Conservation (phyloP, 2,113 vertebrate species). For the Salvelinus sp. region DNA sequence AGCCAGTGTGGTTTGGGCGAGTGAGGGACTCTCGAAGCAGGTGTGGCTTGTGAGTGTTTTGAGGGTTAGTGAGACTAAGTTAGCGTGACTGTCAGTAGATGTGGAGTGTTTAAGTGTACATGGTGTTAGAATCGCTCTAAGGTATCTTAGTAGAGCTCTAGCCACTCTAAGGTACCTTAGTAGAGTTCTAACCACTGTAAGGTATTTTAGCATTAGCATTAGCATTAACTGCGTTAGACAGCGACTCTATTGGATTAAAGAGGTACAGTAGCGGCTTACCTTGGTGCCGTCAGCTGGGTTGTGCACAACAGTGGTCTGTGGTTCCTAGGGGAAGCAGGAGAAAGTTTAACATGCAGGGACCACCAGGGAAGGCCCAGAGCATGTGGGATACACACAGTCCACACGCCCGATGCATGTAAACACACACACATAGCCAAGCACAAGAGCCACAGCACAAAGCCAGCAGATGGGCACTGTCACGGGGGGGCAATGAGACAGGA, state of each 20-base stretch:
- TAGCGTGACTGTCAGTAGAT: too few relatives aligned
- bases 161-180: too few relatives aligned
- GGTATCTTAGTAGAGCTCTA: too few relatives aligned
- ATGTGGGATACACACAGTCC: constrained; percentile 31
- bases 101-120: too few relatives aligned
- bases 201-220: background rate
- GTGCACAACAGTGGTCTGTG: constrained; percentile 98
- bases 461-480: constrained; percentile 20
- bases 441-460: constrained; percentile 39
- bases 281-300: constrained; percentile 97
- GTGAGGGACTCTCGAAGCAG: too few relatives aligned
- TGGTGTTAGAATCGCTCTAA: too few relatives aligned
- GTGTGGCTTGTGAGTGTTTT: too few relatives aligned
- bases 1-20: background rate
- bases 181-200: too few relatives aligned
- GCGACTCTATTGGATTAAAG: background rate
- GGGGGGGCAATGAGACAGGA: background rate
- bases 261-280: constrained; percentile 79
- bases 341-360: constrained; percentile 76
- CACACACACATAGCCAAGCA: constrained; percentile 20
- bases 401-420: constrained; percentile 15
- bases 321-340: constrained; percentile 89
- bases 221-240: constrained; percentile 6
- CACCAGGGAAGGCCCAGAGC: constrained; percentile 36
- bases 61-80: too few relatives aligned